phyloP scores from a whole-genome alignment of 2,113 vertebrate genomes.

The Sturnus vulgaris region DNA sequence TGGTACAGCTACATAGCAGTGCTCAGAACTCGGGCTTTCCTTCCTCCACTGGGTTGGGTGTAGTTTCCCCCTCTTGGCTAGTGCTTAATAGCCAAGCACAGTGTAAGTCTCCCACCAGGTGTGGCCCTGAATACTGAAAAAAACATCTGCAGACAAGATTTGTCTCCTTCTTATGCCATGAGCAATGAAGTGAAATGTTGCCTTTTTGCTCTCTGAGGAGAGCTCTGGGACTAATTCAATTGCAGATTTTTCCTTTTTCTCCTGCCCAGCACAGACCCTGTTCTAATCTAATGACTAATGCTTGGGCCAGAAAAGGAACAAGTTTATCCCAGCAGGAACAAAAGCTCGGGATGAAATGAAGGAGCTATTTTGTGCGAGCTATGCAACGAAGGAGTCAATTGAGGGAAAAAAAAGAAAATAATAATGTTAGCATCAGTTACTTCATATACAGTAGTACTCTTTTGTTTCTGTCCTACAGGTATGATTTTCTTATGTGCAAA shows the following conservation, averaged over 20 bases:
- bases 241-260: constrained; percentile 41
- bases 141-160: constrained; percentile 45
- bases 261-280: constrained; percentile 41
- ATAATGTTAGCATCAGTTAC: neutral
- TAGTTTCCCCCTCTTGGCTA: neutral
- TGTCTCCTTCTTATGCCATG: neutral
- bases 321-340: neutral
- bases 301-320: neutral
- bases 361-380: neutral
- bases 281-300: constrained; percentile 38
- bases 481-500: neutral
- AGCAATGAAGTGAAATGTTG: constrained; percentile 25
- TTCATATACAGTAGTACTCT: neutral
- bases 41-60: neutral
- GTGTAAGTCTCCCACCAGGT: constrained; percentile 1
- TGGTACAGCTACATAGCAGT: neutral
- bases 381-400: neutral
- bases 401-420: too few relatives aligned
- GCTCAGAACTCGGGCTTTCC: neutral
- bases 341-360: constrained; percentile 14
- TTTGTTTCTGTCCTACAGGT: neutral
- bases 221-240: constrained; percentile 39
- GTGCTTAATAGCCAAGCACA: neutral
- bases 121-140: constrained; percentile 27
- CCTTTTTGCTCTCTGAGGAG: constrained; percentile 47